These are phyloP conservation scores for Actias luna DNA, from an alignment of 2,888 invertebrate species.

Conservation along the genomic window DNA sequence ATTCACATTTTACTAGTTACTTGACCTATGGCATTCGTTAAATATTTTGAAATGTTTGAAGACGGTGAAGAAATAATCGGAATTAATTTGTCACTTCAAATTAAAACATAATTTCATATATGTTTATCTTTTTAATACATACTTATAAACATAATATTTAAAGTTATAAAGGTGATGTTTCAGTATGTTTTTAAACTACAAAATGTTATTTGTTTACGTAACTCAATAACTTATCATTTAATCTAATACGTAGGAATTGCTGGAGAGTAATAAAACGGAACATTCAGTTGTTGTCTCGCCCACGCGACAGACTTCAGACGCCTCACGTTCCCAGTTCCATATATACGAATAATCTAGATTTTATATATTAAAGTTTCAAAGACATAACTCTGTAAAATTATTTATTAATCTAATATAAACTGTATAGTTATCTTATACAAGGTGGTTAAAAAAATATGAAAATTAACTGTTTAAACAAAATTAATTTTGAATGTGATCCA, in stretches of 20 bases:
- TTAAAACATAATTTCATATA: not conserved
- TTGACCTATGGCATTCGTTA: constrained; percentile 7
- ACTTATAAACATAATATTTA: too few relatives aligned
- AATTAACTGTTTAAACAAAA: not conserved
- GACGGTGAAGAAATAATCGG: not conserved
- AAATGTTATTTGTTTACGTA: not conserved
- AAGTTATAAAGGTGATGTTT: not conserved
- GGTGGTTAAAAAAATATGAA: not conserved
- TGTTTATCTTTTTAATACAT: too few relatives aligned
- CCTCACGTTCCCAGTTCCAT: constrained; percentile 43
- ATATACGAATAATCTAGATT: constrained; percentile 11
- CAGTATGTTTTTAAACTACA: not conserved
- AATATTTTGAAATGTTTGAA: not conserved
- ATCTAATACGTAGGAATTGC: constrained; percentile 55
- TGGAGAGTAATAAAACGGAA: constrained; percentile 66
- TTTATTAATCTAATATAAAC: not conserved
- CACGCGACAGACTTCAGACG: constrained; percentile 73
- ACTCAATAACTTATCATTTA: constrained; percentile 8
- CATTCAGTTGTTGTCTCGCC: constrained; percentile 66
- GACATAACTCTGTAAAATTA: constrained; percentile 22
- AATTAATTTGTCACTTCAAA: not conserved
- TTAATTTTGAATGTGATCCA: too few relatives aligned
- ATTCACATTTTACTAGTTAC: constrained; percentile 8
- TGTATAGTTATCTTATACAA: not conserved
- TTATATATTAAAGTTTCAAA: constrained; percentile 22